Conservation (phyloP, 64 coral and sea anemone species). For the Actinia equina region DNA sequence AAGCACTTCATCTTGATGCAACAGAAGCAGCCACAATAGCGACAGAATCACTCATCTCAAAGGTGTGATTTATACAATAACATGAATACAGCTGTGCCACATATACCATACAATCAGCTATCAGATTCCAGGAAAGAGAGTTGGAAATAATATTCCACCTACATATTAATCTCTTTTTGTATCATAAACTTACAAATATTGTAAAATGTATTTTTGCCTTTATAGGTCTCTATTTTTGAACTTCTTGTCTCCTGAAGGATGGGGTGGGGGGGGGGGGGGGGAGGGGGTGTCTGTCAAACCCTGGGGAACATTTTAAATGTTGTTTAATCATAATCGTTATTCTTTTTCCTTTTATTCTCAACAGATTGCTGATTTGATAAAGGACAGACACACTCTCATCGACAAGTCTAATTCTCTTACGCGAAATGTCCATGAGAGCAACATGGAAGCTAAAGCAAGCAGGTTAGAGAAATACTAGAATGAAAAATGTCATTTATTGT, state of each 20-base stretch:
- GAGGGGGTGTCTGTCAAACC: too few relatives aligned
- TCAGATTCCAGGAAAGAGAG: too few relatives aligned
- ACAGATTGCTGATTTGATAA: slow-evolving; percentile 73
- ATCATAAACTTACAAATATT: too few relatives aligned
- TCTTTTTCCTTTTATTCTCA: neutral
- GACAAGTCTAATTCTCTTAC: slow-evolving; percentile 74
- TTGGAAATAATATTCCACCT: too few relatives aligned
- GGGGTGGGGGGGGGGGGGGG: too few relatives aligned
- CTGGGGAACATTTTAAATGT: neutral
- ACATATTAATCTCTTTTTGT: too few relatives aligned
- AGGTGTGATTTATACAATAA: slow-evolving; percentile 11
- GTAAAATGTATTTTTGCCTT: too few relatives aligned
- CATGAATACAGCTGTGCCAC: neutral
- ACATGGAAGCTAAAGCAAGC: slow-evolving; percentile 98
- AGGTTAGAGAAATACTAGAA: slow-evolving; percentile 45
- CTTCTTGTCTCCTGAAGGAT: too few relatives aligned
- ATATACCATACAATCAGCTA: too few relatives aligned
- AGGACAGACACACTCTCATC: slow-evolving; percentile 56
- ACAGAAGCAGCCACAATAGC: slow-evolving; percentile 32
- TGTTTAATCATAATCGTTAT: neutral
- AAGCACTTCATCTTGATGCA: slow-evolving; percentile 36
- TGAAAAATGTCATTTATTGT: too few relatives aligned
- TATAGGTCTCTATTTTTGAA: too few relatives aligned
- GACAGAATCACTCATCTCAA: slow-evolving; percentile 54
- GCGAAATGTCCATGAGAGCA: slow-evolving; percentile 86